These are phyloP conservation scores for Strix occidentalis DNA, from an alignment of 2,797 vertebrate species.

Conservation along the genomic window DNA sequence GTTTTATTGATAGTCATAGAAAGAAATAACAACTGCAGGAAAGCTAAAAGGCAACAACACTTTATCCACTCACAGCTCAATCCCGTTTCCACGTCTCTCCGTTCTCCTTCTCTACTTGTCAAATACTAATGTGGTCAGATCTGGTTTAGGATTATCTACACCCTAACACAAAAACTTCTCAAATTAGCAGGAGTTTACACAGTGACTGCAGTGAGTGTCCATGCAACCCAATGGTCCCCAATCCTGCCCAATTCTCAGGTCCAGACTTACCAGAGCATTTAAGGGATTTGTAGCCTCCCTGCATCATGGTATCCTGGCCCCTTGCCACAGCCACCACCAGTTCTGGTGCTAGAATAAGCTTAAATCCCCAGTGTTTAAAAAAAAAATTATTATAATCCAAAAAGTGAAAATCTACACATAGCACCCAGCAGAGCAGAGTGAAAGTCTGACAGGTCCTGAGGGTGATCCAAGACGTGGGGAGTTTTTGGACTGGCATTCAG, in stretches of 20 bases:
- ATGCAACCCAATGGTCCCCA: not conserved
- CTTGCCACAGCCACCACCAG: not conserved
- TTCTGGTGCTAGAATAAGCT: not conserved
- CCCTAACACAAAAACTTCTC: not conserved
- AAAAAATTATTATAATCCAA: not conserved
- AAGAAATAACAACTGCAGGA: not conserved
- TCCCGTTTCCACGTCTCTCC: not conserved
- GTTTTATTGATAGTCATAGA: not conserved
- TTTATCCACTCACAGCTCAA: not conserved
- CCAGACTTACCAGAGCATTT: not conserved
- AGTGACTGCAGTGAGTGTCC: not conserved
- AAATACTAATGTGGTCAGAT: not conserved
- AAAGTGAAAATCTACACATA: not conserved
- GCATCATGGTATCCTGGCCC: not conserved
- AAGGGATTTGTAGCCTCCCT: not conserved
- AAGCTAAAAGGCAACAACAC: not conserved
- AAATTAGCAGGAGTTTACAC: not conserved
- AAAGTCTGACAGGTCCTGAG: not conserved
- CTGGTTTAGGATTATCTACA: not conserved
- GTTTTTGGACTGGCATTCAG: not conserved
- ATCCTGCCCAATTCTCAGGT: not conserved
- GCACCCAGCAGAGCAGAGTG: not conserved
- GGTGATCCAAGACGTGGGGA: not conserved
- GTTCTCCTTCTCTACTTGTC: not conserved
- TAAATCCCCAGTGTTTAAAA: not conserved